These are phyloP conservation scores for Choloepus didactylus DNA, from an alignment of 2,797 vertebrate species.

Conservation along the genomic window DNA sequence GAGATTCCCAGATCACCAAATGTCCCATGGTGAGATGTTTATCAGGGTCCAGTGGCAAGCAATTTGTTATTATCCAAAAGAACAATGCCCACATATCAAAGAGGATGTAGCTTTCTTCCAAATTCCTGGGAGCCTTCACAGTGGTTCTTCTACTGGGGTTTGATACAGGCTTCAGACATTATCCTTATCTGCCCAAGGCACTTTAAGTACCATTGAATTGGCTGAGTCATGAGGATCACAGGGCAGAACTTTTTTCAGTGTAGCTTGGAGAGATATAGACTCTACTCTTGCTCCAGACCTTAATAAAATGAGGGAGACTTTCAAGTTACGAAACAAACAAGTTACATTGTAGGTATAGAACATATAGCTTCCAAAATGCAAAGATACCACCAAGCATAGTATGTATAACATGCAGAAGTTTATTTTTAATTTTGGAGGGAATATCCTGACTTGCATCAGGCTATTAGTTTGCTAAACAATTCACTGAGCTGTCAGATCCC, in stretches of 20 bases:
- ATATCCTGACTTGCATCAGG: background rate
- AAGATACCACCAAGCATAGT: background rate
- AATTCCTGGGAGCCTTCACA: background rate
- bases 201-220: background rate
- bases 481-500: background rate
- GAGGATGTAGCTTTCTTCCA: background rate
- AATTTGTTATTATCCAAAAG: background rate
- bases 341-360: background rate
- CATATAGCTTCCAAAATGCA: constrained; percentile 5
- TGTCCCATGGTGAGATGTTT: background rate
- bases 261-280: background rate
- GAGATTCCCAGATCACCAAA: background rate
- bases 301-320: background rate
- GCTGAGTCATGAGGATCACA: background rate
- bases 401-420: background rate
- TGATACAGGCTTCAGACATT: background rate
- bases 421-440: background rate
- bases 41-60: background rate
- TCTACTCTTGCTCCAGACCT: background rate
- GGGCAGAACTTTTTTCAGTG: background rate
- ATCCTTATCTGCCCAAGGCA: background rate
- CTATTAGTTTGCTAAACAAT: background rate
- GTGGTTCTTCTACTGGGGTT: background rate
- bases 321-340: constrained; percentile 3
- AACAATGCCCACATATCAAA: background rate